phyloP scores from a whole-genome alignment of 2,797 vertebrate genomes.

The Lithobates pipiens region DNA sequence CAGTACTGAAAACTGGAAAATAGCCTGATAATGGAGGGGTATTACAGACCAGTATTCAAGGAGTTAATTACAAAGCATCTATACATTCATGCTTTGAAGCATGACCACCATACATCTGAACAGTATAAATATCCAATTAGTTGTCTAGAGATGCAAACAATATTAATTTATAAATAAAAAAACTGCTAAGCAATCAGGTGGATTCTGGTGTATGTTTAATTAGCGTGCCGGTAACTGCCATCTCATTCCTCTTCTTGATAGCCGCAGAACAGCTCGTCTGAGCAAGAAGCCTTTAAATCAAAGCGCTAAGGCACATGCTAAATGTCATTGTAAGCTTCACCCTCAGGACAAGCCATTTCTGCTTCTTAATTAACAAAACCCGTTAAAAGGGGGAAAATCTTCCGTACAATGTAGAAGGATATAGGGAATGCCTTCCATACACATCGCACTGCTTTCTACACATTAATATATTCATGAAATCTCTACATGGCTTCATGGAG shows the following conservation, averaged over 20 bases:
- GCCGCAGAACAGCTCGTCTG: slow-evolving; percentile 3
- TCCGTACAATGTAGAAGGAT: neutral
- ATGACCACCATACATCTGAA: neutral
- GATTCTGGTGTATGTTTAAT: neutral
- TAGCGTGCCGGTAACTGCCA: neutral
- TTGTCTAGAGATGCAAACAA: neutral
- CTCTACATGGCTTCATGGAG: neutral
- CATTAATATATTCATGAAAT: neutral
- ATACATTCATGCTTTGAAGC: neutral
- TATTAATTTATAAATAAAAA: neutral
- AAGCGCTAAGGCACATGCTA: slow-evolving; percentile 25
- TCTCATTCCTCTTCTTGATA: slow-evolving; percentile 21
- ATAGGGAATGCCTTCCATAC: no score
- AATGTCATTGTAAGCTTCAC: slow-evolving; percentile 48
- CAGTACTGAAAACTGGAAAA: no score
- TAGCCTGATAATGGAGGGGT: no score
- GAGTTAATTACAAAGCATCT: no score
- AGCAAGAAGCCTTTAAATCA: slow-evolving; percentile 24
- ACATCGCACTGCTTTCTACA: neutral
- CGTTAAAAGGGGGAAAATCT: neutral
- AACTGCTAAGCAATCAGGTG: neutral
- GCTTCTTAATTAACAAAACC: slow-evolving; percentile 38
- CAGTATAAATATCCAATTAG: neutral
- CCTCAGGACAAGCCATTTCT: slow-evolving; percentile 36
- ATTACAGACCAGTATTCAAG: no score